Base-by-base conservation (phyloP, 2,888 invertebrate species). In the Drosophila suboccidentalis region DNA sequence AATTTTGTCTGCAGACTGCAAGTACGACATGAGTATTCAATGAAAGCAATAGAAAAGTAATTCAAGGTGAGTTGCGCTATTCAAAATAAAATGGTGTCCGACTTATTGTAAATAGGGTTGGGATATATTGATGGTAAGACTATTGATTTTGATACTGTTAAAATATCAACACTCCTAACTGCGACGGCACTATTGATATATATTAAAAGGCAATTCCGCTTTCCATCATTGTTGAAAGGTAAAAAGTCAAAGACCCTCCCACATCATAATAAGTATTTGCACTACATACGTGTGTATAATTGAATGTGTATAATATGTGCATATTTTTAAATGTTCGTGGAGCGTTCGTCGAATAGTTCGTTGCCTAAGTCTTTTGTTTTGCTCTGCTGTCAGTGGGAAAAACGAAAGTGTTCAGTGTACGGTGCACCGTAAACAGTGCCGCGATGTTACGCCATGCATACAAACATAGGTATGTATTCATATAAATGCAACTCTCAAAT, bases 41-140 rank as follows among this genome's bases (percentile, higher is more conserved):
- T 51, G 43, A 32, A 53, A 53, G 63, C 43, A 65, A 72, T 80
- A 60, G 61, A 58, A 71, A 75, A 61, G 44, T 71, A 82, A 84
- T 80, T 85, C 87, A 84, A 84, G 87, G 87, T 84, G 68, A 84
- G 51, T 64, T 73, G 32, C 65, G 44, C 47, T 59, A 75, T 77
- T 68, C 58, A n/a, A 38, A 50, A 13, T 8, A 26, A 47, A 69
- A 63, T 70, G 64, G 34, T 26, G 54, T 41, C 58, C 63, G 61
- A 59, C 50, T 47, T 15, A 9, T 26, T 58, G 29, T 43, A 4
- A 61, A 47, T 53, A 26, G 29, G 50, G 43, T 53, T 71, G 41
- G 47, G 9, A 60, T 47, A 10, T 43, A 29, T 19, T 44, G 3
- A 6, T 36, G 3, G 9, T 29, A 15, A 32, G 13, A 36, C 26